Evolutionary conservation across 1,140 invertebrate species (phyloP), one percentile per base, ranked within the genome.

Genomic region (Eumeta japonica): DNA sequence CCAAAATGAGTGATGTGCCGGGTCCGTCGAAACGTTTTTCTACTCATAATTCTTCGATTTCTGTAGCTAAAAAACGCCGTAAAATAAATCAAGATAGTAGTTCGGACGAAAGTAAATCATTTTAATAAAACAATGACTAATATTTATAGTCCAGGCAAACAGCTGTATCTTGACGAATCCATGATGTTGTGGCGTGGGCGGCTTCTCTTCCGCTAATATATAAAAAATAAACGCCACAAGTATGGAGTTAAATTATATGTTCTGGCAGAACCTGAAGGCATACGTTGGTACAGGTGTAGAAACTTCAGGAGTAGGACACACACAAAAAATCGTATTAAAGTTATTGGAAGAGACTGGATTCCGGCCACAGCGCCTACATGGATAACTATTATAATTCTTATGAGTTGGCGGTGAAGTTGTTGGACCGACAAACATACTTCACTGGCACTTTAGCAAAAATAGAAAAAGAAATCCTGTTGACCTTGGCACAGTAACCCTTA

Each of bases 171-270:
- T 7, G 58, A 75, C 45, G 57, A 75, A 36, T 58, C 62, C 4
- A 59, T 72, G 58, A 41, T 75, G 20, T 50, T 66, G 30, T 72
- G 52, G 50, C 52, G 58, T 18, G 62, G 65, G 17, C 41, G 62
- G 10, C 34, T 71, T 0, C 16, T 46, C 10, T 65, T 75, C 40
- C 29, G 52, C 17, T 56, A 72, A 35, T 68, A 67, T 37, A 55
- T 63, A 19, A 52, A 59, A 41, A 45, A 49, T 12, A 73, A 64
- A 47, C 19, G 43, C 1, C 60, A 68, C 43, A n/a, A n/a, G n/a
- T 64, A 66, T 47, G 64, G 64, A 1, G 54, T 70, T 9, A 72
- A 68, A 48, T 20, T 72, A 10, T 63, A 63, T 46, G 53, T 64
- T 16, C 41, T 77, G 2, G 48, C 55, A 31, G 53, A 58, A 34